Evolutionary conservation across 2,888 invertebrate species (phyloP).

Genomic region (Protophormia terraenovae): DNA sequence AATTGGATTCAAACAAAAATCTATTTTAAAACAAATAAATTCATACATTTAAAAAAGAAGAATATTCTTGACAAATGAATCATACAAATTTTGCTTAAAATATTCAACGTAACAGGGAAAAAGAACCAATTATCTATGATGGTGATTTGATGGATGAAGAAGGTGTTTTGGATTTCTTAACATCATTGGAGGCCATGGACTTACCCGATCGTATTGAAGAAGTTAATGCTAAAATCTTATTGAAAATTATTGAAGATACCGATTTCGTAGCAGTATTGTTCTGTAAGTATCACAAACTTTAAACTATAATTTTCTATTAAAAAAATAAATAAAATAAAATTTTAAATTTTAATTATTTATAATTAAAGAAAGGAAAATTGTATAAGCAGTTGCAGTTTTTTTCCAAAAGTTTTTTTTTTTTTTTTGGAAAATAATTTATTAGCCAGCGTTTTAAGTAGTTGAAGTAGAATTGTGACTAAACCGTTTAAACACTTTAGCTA

Average conservation of each 20-base stretch:
- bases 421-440: conserved; percentile 22
- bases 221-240: conserved; percentile 94
- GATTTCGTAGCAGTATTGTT: conserved; percentile 96
- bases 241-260: conserved; percentile 94
- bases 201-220: conserved; percentile 97
- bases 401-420: conserved; percentile 25
- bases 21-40: no score
- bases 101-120: conserved; percentile 85
- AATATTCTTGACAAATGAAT: no score
- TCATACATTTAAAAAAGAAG: not conserved
- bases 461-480: conserved; percentile 71
- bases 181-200: conserved; percentile 97
- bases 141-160: conserved; percentile 98
- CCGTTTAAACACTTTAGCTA: conserved; percentile 21
- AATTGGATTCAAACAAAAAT: not conserved
- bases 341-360: not conserved
- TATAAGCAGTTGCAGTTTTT: conserved; percentile 80
- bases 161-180: conserved; percentile 94
- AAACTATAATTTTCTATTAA: conserved; percentile 40
- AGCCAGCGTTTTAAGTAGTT: conserved; percentile 47
- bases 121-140: conserved; percentile 97
- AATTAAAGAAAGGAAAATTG: conserved; percentile 15
- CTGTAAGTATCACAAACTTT: conserved; percentile 88
- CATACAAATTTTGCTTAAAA: not conserved
- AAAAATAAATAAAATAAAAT: not conserved